Evolutionary conservation across 2,888 invertebrate species (phyloP).

Genomic region (Tenthredo notha): DNA sequence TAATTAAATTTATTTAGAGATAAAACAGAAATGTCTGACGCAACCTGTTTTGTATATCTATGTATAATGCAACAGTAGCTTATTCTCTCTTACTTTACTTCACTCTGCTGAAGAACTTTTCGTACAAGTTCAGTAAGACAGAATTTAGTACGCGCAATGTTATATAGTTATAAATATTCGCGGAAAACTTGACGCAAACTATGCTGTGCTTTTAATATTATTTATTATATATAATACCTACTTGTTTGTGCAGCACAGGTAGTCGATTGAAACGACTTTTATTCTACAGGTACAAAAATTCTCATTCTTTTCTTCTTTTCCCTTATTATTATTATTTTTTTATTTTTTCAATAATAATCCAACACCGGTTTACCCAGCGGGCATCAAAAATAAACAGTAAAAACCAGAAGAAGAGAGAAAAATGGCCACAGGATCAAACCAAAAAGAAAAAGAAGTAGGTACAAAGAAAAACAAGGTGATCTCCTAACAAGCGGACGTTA

Average conservation of each 20-base stretch:
- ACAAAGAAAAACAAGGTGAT: neutral
- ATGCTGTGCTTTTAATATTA: neutral
- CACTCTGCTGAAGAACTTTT: neutral
- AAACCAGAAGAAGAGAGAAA: neutral
- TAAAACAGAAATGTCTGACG: slow-evolving; percentile 55
- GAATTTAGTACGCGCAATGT: slow-evolving; percentile 8
- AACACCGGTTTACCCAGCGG: neutral
- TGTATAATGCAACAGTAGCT: slow-evolving; percentile 2
- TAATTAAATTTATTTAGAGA: slow-evolving; percentile 66
- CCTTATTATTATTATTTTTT: too few species aligned
- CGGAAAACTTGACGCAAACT: neutral
- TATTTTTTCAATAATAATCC: neutral
- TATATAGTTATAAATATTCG: neutral
- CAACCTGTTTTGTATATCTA: neutral
- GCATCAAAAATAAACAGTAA: neutral
- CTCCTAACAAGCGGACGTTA: neutral
- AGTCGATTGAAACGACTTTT: neutral
- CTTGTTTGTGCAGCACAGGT: neutral
- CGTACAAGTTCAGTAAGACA: neutral
- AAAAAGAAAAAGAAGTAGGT: neutral
- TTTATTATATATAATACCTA: neutral
- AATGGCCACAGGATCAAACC: neutral
- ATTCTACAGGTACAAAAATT: neutral
- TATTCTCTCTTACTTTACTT: neutral
- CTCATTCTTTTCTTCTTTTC: neutral